Evolutionary conservation across 2,888 invertebrate genomes (phyloP), one percentile per base, ranked within the genome.

Genomic region (Mantis religiosa): DNA sequence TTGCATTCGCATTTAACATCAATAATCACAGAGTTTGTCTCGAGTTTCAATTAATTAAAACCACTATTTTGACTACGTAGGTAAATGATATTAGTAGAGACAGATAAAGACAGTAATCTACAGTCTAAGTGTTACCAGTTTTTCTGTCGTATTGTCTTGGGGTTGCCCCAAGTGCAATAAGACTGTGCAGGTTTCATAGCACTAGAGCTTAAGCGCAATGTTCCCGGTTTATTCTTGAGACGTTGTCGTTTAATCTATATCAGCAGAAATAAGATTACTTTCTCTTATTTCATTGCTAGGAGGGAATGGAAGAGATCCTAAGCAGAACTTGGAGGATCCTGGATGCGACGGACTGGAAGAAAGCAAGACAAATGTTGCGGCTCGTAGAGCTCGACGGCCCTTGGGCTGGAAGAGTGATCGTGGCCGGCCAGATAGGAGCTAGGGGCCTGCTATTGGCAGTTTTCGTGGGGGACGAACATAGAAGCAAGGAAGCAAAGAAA

Each of bases 341-440:
- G 85, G 28, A 83, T 83, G 54, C 89, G 89, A 89, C 83, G 82
- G 88, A 85, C 71, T 83, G 87, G 88, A 88, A 88, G 88, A 82
- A 88, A 88, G 85, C 82, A 85, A 87, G 89, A 89, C 89, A 89
- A 89, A 89, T 89, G 89, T 89, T 88, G 83, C 83, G 87, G 87
- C 87, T 87, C 15, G 85, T 47, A 20, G 15, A 15, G 84, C 84
- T 30, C 84, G 27, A 27, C 34, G 41, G 41, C 84, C 41, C 41
- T 34, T 25, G 41, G 84, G 34, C 25, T 41, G 84, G 34, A 30
- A 87, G 87, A 87, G 34, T 87, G 87, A 87, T 87, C 82, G 87
- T 34, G 82, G 86, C 1, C 54, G 28, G 86, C 81, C 28, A 86
- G 54, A 71, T 25, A 84, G 28, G 34, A 3, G n/a, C 84, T 71